A percentile compares a stretch with the other conserved stretches of the same genome.
Evolutionary conservation across 2,888 invertebrate species (phyloP).

Genomic region (Galeruca laticollis): DNA sequence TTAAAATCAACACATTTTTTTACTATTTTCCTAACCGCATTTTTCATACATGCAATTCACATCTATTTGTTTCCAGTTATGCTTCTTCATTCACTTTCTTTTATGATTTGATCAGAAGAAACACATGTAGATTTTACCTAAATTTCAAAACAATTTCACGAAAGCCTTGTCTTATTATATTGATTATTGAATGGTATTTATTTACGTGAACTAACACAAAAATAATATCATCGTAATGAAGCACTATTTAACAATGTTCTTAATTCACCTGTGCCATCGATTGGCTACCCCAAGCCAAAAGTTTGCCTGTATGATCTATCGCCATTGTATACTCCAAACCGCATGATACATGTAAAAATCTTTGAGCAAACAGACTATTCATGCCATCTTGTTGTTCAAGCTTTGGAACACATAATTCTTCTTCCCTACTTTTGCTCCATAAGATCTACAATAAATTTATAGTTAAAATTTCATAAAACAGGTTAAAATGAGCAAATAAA

Average conservation of each 20-base stretch:
- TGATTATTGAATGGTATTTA: too few relatives aligned
- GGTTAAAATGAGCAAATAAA: too few relatives aligned
- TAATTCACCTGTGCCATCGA: conserved; percentile 73
- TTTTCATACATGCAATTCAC: too few relatives aligned
- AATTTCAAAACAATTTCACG: too few relatives aligned
- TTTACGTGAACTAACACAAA: too few relatives aligned
- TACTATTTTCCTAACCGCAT: too few relatives aligned
- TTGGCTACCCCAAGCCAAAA: conserved; percentile 83
- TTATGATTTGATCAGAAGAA: too few relatives aligned
- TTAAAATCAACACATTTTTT: too few relatives aligned
- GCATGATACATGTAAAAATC: conserved; percentile 71
- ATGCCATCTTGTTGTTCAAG: conserved; percentile 60
- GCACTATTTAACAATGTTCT: not conserved
- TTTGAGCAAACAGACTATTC: conserved; percentile 57
- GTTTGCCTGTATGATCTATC: conserved; percentile 74
- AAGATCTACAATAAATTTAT: conserved; percentile 49
- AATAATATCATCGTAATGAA: not conserved
- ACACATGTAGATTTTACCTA: too few relatives aligned
- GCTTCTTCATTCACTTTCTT: too few relatives aligned
- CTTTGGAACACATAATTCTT: conserved; percentile 85
- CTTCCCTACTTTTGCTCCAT: conserved; percentile 92
- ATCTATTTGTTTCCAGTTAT: too few relatives aligned
- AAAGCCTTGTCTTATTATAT: too few relatives aligned
- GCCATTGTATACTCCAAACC: conserved; percentile 85
- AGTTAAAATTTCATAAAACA: not conserved